Evolutionary conservation across 2,888 invertebrate genomes (phyloP), one percentile per base, ranked within the genome.

Genomic region (Amphipoea lucens): DNA sequence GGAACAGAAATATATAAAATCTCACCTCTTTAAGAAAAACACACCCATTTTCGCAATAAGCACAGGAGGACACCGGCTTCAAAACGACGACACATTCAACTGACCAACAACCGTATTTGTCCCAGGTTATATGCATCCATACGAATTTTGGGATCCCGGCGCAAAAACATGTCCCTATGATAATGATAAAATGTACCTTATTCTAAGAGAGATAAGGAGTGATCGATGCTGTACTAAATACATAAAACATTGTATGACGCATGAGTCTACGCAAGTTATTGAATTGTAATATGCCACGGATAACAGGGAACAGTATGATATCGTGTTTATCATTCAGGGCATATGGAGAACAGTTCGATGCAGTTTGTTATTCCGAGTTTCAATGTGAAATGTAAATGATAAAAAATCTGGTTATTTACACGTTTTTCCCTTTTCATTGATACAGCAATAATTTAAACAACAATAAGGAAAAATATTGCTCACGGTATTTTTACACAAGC

Each of bases 161-260:
- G 85, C 79, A 89, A 91, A 92, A 92, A 92, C 87, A 91, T 81
- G 82, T 81, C 74, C 78, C 82, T 74, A 87, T 68, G 74, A 82
- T 77, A 81, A 84, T 76, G 76, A 83, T 70, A 93, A 93, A 92
- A 89, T 81, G 86, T 75, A 88, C 90, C 92, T 92, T 95, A 93
- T 91, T 79, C n/a, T 78, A 66, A 75, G 69, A 74, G 79, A 66
- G 81, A 91, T 91, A 95, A 92, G 91, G 88, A 67, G 80, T 80
- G 85, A 85, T 85, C 79, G 87, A 82, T 85, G 48, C 80, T 90
- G 90, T 69, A 81, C 93, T 83, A 91, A 91, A 96, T 96, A 94
- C 95, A 96, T 96, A 92, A 96, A 93, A 95, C 93, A 96, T 96
- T 65, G 78, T 88, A 89, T 95, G 95, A 95, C 95, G 95, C 87